Percentiles rank a stretch among this genome's conserved stretches.
These are phyloP conservation scores for Cheilosia soror DNA, from an alignment of 2,888 invertebrate species.

Conservation along the genomic window DNA sequence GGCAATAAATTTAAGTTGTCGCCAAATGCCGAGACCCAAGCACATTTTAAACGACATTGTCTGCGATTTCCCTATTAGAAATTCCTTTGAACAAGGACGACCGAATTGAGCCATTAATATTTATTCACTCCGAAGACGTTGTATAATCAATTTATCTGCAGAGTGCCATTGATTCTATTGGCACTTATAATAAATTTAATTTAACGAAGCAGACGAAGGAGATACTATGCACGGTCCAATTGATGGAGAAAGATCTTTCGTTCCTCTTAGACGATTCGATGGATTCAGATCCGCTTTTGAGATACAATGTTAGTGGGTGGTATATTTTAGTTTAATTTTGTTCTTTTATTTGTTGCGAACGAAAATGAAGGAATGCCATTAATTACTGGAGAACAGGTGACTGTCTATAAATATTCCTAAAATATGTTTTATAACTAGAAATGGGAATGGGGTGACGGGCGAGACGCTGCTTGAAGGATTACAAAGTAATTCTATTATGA, in stretches of 20 bases:
- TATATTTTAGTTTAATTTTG: constrained; percentile 1
- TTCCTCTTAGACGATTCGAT: constrained; percentile 8
- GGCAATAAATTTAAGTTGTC: constrained; percentile 17
- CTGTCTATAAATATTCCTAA: not conserved
- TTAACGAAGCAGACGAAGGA: constrained; percentile 25
- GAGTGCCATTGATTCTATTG: constrained; percentile 65
- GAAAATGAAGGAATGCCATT: not conserved
- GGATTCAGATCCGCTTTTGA: constrained; percentile 14
- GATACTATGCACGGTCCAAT: constrained; percentile 1
- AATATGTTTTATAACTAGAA: not conserved
- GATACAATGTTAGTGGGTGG: constrained; percentile 3
- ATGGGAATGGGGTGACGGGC: too few relatives aligned
- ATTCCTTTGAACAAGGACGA: constrained; percentile 22
- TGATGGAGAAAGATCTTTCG: constrained; percentile 7
- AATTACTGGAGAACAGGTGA: not conserved
- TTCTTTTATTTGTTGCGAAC: not conserved
- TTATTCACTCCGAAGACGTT: constrained; percentile 31
- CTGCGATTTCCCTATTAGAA: not conserved
- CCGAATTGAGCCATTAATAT: constrained; percentile 44
- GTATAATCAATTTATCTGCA: constrained; percentile 67
- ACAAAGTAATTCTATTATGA: constrained; percentile 1
- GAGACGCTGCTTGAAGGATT: constrained; percentile 7
- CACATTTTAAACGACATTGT: not conserved
- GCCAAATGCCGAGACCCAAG: not conserved
- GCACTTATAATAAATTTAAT: constrained; percentile 56